Base-by-base conservation (phyloP, 2,797 vertebrate genomes). In the Sebastolobus altivelis region DNA sequence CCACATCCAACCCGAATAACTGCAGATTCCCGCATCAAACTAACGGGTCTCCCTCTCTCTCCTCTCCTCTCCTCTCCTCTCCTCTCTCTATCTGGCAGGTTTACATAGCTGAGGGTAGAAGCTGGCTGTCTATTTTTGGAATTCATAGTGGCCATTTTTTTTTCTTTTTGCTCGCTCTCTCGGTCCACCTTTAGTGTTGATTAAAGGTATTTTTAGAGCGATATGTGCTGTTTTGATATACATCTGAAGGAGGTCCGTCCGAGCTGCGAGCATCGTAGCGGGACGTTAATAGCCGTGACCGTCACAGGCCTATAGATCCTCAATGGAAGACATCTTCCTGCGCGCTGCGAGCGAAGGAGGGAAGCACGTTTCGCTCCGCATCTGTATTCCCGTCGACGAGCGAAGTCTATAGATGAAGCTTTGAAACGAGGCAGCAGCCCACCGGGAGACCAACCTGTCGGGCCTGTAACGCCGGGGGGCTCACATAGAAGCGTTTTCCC, bases 21-120 rank as follows among this genome's bases (percentile, higher is more conserved):
- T 94, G 91, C 92, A 91, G 94, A 95, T 95, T 84, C 92, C 94
- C 89, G 93, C 94, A 94, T 93, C 90, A 80, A 87, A 86, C 81
- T 89, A 55, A 16, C 75, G 61, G 49, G 27, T 78, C 83, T 76
- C 76, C 67, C 80, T 27, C 81, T 46, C 80, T 69, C 78, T n/a
- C 65, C 61, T 62, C 71, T 65, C 72, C 60, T 65, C 52, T 43
- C 75, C 29, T 68, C 49, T 65, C 83, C 25, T 25, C 25, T 25
- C 25, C 80, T 65, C 83, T 68, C 78, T 79, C 66, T 79, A 71
- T 29, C 49, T 67, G 37, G 12, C 77, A 85, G 85, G 65, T 87
- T 77, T 84, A 25, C 79, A 60, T 67, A 62, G 79, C 77, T 62
- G 76, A 86, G 85, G 80, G 75, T 84, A 59, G 75, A 89, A 89